Conservation (phyloP, 2,113 vertebrate species). For the Choloepus hoffmanni region DNA sequence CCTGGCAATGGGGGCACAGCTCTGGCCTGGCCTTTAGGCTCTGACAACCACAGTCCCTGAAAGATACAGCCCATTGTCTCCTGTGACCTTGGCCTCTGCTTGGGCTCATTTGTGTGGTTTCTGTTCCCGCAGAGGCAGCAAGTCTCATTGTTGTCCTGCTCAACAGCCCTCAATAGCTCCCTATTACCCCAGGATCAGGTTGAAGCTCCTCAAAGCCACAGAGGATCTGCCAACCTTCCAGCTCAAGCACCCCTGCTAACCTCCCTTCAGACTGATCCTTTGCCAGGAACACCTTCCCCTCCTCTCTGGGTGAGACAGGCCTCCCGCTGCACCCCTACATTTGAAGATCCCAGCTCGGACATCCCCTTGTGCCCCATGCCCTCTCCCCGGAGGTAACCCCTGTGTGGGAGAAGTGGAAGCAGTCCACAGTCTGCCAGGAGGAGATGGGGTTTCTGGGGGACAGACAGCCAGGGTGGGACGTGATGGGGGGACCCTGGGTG, state of each 20-base stretch:
- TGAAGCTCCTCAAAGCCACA: not conserved
- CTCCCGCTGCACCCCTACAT: not conserved
- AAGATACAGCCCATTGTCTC: not conserved
- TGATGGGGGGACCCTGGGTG: rapidly evolving
- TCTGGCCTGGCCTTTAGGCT: not conserved
- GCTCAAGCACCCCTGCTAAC: not conserved
- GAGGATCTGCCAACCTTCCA: not conserved
- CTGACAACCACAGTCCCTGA: not conserved
- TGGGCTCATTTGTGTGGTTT: not conserved
- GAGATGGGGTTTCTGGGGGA: not conserved
- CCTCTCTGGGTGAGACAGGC: not conserved
- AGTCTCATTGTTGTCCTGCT: not conserved
- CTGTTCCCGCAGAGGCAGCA: not conserved
- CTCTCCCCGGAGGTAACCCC: not conserved
- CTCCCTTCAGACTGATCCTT: not conserved
- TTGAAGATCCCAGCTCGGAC: not conserved
- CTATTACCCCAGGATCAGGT: not conserved
- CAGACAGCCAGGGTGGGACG: rapidly evolving
- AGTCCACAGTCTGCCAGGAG: not conserved
- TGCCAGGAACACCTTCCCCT: not conserved
- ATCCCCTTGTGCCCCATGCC: not conserved
- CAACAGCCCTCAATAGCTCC: not conserved
- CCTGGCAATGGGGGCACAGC: not conserved
- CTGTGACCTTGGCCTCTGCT: not conserved
- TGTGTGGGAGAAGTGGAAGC: not conserved